A percentile compares a stretch with the other conserved stretches of the same genome.
Evolutionary conservation across 2,888 invertebrate genomes (phyloP).

Genomic region (Pediacus dermestoides): DNA sequence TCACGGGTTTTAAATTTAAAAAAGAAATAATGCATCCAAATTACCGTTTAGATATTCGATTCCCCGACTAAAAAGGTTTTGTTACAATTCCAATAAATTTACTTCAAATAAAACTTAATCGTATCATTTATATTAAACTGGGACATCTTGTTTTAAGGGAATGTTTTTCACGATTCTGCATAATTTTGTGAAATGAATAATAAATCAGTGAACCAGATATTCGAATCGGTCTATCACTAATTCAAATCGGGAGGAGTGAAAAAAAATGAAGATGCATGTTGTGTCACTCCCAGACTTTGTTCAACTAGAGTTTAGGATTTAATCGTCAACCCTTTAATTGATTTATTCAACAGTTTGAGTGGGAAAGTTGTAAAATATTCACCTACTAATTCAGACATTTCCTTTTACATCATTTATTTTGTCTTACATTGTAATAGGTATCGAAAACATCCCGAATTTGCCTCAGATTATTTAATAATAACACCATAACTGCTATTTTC

Average conservation of each 20-base stretch:
- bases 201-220: conserved; percentile 11
- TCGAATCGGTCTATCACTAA: background rate
- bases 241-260: background rate
- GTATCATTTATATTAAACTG: conserved; percentile 15
- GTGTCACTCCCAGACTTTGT: conserved; percentile 2
- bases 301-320: background rate
- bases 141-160: conserved; percentile 9
- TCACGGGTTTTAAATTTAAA: conserved; percentile 9
- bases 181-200: conserved; percentile 14
- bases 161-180: conserved; percentile 13
- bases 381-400: no score
- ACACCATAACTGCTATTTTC: no score
- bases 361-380: no score
- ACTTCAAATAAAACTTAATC: conserved; percentile 14
- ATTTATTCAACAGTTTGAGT: conserved; percentile 2
- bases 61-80: conserved; percentile 11
- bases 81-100: conserved; percentile 14
- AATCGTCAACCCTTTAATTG: conserved; percentile 1
- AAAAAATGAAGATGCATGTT: background rate
- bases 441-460: no score
- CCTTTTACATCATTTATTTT: no score
- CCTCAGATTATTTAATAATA: no score
- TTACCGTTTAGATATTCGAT: conserved; percentile 13
- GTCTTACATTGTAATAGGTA: no score
- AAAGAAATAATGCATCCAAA: conserved; percentile 8